A percentile compares a stretch with the other conserved stretches of the same genome.
Conservation (phyloP, 2,797 vertebrate species). For the Sparidentex hasta region DNA sequence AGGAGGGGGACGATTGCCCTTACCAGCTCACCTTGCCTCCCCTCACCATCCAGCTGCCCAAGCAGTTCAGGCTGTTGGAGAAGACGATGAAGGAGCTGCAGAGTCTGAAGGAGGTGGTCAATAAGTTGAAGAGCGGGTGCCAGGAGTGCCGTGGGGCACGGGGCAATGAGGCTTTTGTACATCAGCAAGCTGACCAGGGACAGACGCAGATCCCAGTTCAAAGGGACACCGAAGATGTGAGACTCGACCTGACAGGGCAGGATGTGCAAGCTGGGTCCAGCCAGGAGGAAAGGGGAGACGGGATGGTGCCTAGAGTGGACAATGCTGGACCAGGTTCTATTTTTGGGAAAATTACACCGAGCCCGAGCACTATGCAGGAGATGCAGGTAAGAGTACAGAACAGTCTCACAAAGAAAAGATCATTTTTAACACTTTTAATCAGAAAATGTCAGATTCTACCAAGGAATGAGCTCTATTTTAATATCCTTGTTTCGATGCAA, state of each 20-base stretch:
- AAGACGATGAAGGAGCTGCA: slow-evolving; percentile 93
- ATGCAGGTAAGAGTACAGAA: slow-evolving; percentile 81
- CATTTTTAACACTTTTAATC: neutral
- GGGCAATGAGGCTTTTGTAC: slow-evolving; percentile 65
- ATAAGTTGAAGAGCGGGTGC: slow-evolving; percentile 90
- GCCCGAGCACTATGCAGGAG: slow-evolving; percentile 72
- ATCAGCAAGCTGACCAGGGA: slow-evolving; percentile 89
- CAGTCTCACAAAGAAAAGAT: neutral
- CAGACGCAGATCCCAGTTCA: slow-evolving; percentile 76
- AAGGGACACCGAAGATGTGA: slow-evolving; percentile 72
- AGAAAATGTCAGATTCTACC: neutral
- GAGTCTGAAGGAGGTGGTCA: slow-evolving; percentile 92
- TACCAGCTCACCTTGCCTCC: slow-evolving; percentile 93
- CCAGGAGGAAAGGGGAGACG: slow-evolving; percentile 73
- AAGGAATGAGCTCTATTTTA: neutral
- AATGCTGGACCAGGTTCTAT: slow-evolving; percentile 43
- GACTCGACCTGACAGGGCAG: slow-evolving; percentile 54
- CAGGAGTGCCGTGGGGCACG: slow-evolving; percentile 88
- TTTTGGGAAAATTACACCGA: slow-evolving; percentile 62
- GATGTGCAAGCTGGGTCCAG: slow-evolving; percentile 54
- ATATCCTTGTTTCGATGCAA: neutral
- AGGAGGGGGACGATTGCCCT: slow-evolving; percentile 88
- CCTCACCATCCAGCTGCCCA: slow-evolving; percentile 93
- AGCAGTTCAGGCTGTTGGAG: slow-evolving; percentile 91
- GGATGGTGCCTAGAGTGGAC: slow-evolving; percentile 63